Evolutionary conservation across 2,113 vertebrate genomes (phyloP).

Genomic region (Amphilophus citrinellus): DNA sequence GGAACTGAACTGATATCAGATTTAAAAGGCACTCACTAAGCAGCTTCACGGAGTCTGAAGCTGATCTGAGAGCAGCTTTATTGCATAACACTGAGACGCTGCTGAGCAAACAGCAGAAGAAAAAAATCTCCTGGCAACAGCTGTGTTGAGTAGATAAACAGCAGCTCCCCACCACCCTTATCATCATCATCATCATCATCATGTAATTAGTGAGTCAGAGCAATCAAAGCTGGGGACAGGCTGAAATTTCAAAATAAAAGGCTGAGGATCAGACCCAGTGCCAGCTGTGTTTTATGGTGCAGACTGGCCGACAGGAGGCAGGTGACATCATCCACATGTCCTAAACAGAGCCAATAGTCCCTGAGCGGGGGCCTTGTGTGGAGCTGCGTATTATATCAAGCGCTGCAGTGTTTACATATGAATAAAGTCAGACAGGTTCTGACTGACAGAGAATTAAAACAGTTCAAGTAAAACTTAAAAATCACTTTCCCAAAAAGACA

Average conservation of each 20-base stretch:
- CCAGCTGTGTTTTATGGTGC: not conserved
- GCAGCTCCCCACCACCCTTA: not conserved
- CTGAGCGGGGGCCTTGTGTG: too few relatives aligned
- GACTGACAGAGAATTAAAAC: too few relatives aligned
- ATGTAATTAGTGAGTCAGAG: slow-evolving; percentile 20
- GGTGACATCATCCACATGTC: not conserved
- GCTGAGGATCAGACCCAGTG: not conserved
- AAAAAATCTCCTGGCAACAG: slow-evolving; percentile 26
- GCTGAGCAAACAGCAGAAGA: not conserved
- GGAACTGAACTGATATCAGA: not conserved
- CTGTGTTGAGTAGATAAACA: slow-evolving; percentile 18
- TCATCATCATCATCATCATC: not conserved
- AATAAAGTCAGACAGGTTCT: too few relatives aligned
- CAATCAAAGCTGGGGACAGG: not conserved
- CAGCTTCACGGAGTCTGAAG: not conserved
- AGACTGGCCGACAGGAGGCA: not conserved
- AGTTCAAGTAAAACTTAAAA: not conserved
- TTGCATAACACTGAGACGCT: not conserved
- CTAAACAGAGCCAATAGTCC: too few relatives aligned
- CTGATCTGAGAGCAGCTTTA: slow-evolving; percentile 1
- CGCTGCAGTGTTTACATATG: not conserved
- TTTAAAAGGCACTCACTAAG: not conserved
- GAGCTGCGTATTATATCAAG: not conserved
- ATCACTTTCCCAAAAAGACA: not conserved
- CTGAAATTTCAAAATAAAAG: slow-evolving; percentile 27